Conservation (phyloP, 2,888 invertebrate genomes). For the Holacanthella duospinosa region DNA sequence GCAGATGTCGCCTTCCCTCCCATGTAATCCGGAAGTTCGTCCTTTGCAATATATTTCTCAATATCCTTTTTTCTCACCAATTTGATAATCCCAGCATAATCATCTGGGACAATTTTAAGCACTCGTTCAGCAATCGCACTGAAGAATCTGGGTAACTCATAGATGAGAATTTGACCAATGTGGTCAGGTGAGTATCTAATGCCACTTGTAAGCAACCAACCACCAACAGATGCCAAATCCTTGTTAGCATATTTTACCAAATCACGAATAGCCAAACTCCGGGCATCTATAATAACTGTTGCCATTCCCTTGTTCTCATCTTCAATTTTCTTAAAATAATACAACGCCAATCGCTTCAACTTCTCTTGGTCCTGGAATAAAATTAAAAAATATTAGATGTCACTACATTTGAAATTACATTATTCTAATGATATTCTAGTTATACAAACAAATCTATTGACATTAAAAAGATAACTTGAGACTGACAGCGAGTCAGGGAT, state of each 20-base stretch:
- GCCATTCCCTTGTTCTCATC: slow-evolving; percentile 7
- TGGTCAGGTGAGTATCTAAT: slow-evolving; percentile 3
- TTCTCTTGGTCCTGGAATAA: background rate
- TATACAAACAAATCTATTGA: too few species aligned
- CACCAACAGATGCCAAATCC: background rate
- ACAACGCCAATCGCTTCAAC: slow-evolving; percentile 6
- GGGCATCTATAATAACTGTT: background rate
- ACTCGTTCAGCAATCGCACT: slow-evolving; percentile 6
- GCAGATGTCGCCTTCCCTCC: background rate
- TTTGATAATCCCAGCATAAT: background rate
- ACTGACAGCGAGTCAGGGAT: too few species aligned
- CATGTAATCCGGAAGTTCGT: slow-evolving; percentile 9
- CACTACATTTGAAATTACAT: too few species aligned
- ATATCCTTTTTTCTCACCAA: slow-evolving; percentile 9
- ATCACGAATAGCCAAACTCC: slow-evolving; percentile 3
- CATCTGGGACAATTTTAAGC: slow-evolving; percentile 2
- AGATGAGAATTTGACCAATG: background rate
- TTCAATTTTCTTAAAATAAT: slow-evolving; percentile 6
- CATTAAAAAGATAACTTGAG: too few species aligned
- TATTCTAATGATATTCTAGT: too few species aligned
- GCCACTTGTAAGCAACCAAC: background rate
- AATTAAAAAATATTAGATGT: background rate
- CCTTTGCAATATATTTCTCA: slow-evolving; percentile 7
- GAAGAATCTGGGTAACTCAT: slow-evolving; percentile 7
- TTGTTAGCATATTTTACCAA: slow-evolving; percentile 10